Evolutionary conservation across 2,113 vertebrate genomes (phyloP).

Genomic region (Entosphenus tridentatus): DNA sequence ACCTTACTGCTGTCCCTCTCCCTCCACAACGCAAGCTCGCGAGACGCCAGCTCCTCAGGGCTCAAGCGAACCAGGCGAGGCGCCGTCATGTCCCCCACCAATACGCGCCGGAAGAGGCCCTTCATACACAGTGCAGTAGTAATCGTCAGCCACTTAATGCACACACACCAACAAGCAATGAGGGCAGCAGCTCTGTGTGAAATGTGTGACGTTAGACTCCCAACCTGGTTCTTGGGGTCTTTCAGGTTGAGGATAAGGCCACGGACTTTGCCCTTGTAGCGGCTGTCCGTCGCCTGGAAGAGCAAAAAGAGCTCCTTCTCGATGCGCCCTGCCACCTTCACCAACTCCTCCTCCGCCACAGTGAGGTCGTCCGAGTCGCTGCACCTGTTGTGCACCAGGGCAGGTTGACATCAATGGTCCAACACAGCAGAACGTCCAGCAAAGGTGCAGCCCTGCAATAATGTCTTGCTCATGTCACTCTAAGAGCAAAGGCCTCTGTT

Average conservation of each 20-base stretch:
- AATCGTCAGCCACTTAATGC: too few relatives aligned
- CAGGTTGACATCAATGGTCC: too few relatives aligned
- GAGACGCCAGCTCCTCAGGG: slow-evolving; percentile 86
- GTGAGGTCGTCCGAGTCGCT: slow-evolving; percentile 10
- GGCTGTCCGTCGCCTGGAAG: slow-evolving; percentile 13
- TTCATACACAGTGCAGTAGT: slow-evolving; percentile 13
- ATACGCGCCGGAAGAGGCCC: slow-evolving; percentile 77
- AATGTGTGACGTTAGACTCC: background rate
- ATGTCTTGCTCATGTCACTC: too few relatives aligned
- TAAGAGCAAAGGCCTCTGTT: too few relatives aligned
- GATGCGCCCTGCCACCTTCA: slow-evolving; percentile 13
- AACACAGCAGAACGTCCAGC: too few relatives aligned
- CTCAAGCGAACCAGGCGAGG: slow-evolving; percentile 73
- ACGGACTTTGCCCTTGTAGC: slow-evolving; percentile 25
- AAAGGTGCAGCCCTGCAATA: too few relatives aligned
- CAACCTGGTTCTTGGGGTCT: slow-evolving; percentile 20
- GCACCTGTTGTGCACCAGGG: slow-evolving; percentile 12
- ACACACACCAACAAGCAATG: too few relatives aligned
- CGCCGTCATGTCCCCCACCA: slow-evolving; percentile 80
- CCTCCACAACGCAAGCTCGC: slow-evolving; percentile 89
- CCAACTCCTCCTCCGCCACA: slow-evolving; percentile 3
- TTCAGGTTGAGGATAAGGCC: slow-evolving; percentile 26
- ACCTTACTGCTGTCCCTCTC: slow-evolving; percentile 87
- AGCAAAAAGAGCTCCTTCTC: slow-evolving; percentile 20
- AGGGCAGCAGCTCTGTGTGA: too few relatives aligned